Base-by-base conservation (phyloP, 2,113 vertebrate species). In the Scatophagus argus region DNA sequence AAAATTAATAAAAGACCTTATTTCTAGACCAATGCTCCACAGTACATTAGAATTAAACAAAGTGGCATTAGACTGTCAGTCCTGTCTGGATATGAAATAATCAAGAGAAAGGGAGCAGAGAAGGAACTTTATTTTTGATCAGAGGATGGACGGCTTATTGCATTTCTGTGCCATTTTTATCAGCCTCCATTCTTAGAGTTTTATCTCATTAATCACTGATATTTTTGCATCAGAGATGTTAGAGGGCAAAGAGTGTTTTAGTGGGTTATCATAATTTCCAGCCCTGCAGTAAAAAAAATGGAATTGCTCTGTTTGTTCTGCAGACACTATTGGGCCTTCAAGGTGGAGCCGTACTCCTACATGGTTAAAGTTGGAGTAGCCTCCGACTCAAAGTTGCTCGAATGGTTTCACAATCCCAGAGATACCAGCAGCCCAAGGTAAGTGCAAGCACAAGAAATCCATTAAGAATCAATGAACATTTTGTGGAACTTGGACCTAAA, bases 281-380 rank as follows among this genome's bases (percentile, higher is more conserved):
- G 10, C 49, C 7, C 2, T 59, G 41, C 3, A 56, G 7, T 54
- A 32, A 41, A 31, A 31, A n/a, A 23, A 19, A 19, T 3, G 6
- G 0, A 21, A 39, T 38, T 55, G 2, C 17, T 61, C 0, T 55
- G 13, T 56, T 71, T 80, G 1, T 79, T 85, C 80, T 87, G 41
- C 80, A 93, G 95, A 55, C 97, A 99, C 88, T 99, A 96, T 65
- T 99, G 98, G 98, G 96, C 97, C 56, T 97, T 99, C 87, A 95
- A 32, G 0, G 96, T 99, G 84, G 96, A 98, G 55, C 92, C 96
- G 0, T 94, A 95, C 73, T 98, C 97, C 0, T 99, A 97, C 89
- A 82, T 99, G 94, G 96, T 99, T 13, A 99, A 99, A 94, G 97
- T 95, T 13, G 98, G 98, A 6, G 98, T 99, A 64, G 97, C 96